These are phyloP conservation scores for Xenops minutus DNA, from an alignment of 2,797 vertebrate genomes.

Conservation along the genomic window DNA sequence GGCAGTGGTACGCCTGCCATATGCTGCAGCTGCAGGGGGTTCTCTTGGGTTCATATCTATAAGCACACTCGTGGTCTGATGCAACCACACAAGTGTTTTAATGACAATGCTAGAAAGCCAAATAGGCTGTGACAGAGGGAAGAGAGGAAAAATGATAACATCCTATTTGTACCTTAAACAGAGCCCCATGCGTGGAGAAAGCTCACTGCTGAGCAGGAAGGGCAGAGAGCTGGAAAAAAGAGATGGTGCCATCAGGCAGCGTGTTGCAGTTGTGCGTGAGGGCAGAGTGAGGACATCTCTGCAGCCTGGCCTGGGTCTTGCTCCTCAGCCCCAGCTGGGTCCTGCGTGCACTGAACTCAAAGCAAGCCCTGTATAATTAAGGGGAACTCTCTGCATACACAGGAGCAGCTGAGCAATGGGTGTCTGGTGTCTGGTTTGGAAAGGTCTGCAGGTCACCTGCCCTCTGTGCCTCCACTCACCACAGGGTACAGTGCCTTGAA, in stretches of 20 bases:
- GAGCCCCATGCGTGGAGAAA: not conserved
- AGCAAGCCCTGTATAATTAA: not conserved
- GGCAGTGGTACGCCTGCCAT: not conserved
- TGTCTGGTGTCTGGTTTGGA: not conserved
- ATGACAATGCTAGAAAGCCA: not conserved
- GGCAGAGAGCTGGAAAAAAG: not conserved
- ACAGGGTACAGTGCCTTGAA: not conserved
- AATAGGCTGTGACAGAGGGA: not conserved
- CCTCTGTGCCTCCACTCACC: not conserved
- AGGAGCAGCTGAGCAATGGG: not conserved
- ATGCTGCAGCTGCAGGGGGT: not conserved
- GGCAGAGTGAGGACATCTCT: not conserved
- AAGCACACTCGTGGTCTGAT: fast-evolving
- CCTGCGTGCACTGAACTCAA: not conserved
- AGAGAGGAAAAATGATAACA: not conserved
- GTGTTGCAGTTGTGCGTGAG: not conserved
- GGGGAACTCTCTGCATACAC: not conserved
- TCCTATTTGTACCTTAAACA: not conserved
- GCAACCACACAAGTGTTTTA: not conserved
- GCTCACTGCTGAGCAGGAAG: not conserved
- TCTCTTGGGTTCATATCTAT: not conserved
- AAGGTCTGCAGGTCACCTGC: not conserved
- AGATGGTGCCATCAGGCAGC: not conserved
- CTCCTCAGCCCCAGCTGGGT: not conserved
- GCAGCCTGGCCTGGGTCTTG: not conserved